These are phyloP conservation scores for Penaeus chinensis DNA, from an alignment of 1,140 invertebrate genomes.

Conservation along the genomic window DNA sequence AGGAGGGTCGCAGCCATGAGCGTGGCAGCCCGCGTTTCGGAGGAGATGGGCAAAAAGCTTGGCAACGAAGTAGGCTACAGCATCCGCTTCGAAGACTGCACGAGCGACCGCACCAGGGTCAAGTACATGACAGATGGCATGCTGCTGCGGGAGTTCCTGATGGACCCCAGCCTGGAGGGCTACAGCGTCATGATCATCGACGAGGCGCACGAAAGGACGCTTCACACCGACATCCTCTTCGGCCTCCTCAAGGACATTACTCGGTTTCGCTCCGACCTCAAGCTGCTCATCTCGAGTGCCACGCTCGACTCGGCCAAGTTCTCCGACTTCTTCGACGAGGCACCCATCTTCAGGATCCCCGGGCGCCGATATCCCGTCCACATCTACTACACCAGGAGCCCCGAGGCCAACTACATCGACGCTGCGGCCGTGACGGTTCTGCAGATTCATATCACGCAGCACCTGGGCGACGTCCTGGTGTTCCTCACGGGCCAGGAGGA, in stretches of 20 bases:
- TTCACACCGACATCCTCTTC: slow-evolving; percentile 98
- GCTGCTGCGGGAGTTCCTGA: slow-evolving; percentile 94
- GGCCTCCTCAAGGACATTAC: slow-evolving; percentile 98
- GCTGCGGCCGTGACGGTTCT: slow-evolving; percentile 96
- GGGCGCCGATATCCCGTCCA: slow-evolving; percentile 87
- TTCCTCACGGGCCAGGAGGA: slow-evolving; percentile 96
- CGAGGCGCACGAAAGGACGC: slow-evolving; percentile 97
- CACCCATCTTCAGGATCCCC: slow-evolving; percentile 97
- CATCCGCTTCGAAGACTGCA: slow-evolving; percentile 85
- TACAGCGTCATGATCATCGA: slow-evolving; percentile 99
- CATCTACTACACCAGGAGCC: slow-evolving; percentile 99
- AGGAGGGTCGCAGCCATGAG: slow-evolving; percentile 84
- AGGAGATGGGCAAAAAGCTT: slow-evolving; percentile 79
- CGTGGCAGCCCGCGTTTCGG: slow-evolving; percentile 79
- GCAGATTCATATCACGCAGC: slow-evolving; percentile 97
- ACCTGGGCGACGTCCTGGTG: slow-evolving; percentile 94
- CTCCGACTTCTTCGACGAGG: slow-evolving; percentile 98
- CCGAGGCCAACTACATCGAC: slow-evolving; percentile 98
- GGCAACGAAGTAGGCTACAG: slow-evolving; percentile 80
- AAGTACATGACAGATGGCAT: slow-evolving; percentile 99
- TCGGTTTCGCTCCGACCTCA: slow-evolving; percentile 92
- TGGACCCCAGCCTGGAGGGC: slow-evolving; percentile 92
- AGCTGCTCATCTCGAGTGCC: slow-evolving; percentile 96
- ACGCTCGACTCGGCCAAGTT: slow-evolving; percentile 99
- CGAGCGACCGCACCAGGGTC: slow-evolving; percentile 81